These are phyloP conservation scores for Paralinhomoeus sp. DNA, from an alignment of 2,888 invertebrate species.

Conservation along the genomic window DNA sequence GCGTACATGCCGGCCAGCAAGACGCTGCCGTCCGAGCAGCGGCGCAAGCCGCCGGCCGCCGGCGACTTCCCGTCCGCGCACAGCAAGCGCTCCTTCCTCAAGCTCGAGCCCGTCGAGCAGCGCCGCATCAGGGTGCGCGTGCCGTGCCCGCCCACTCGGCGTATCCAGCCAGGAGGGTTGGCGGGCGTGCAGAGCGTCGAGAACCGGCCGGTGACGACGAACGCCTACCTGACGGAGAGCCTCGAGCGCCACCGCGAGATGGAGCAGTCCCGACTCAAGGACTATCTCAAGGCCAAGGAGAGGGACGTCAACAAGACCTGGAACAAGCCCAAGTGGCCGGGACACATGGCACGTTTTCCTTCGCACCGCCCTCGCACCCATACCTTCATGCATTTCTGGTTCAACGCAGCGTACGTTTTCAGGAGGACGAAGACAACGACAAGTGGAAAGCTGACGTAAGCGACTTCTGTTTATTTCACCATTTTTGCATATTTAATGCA, in stretches of 20 bases:
- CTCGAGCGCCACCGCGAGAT: constrained; percentile 21
- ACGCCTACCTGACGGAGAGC: constrained; percentile 19
- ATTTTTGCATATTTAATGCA: too few relatives aligned
- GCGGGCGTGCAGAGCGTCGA: constrained; percentile 15
- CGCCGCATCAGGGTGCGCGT: constrained; percentile 13
- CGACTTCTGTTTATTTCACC: too few relatives aligned
- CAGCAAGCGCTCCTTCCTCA: constrained; percentile 18
- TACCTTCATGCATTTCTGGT: too few relatives aligned
- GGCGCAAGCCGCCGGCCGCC: constrained; percentile 9
- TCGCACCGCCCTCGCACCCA: too few relatives aligned
- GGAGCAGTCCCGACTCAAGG: constrained; percentile 16
- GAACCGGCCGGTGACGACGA: constrained; percentile 18
- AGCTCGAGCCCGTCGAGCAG: constrained; percentile 23
- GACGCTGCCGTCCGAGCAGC: constrained; percentile 10
- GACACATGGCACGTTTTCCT: constrained; percentile 11
- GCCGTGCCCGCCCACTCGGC: not conserved
- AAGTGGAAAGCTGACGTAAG: too few relatives aligned
- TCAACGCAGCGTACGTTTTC: too few relatives aligned
- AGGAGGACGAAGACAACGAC: too few relatives aligned
- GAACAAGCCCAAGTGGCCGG: constrained; percentile 23
- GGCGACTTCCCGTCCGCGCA: constrained; percentile 20
- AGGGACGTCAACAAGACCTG: constrained; percentile 23
- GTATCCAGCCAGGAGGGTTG: not conserved
- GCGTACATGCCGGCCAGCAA: constrained; percentile 16
- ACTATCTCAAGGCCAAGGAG: constrained; percentile 20